Conservation (phyloP, 2,797 vertebrate genomes). For the Coluber constrictor region DNA sequence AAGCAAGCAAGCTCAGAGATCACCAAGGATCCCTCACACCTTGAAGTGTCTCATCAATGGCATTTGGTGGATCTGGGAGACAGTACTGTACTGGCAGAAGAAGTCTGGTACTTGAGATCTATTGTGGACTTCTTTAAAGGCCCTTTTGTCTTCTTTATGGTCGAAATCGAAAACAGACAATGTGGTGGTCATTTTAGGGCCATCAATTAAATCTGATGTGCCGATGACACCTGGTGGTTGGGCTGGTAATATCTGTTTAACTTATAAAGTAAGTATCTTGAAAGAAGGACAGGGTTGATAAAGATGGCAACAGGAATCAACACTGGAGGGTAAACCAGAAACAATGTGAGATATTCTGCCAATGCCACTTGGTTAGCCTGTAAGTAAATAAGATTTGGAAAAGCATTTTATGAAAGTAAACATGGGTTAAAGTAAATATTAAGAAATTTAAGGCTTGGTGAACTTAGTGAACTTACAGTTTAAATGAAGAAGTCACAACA, state of each 20-base stretch:
- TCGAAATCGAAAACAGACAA: not conserved
- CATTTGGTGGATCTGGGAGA: not conserved
- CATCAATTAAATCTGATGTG: not conserved
- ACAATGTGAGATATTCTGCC: not conserved
- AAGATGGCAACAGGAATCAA: not conserved
- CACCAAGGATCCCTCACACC: not conserved
- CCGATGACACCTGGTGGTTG: not conserved
- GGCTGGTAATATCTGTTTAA: not conserved
- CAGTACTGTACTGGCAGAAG: not conserved
- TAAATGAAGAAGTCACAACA: not conserved
- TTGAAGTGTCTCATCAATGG: not conserved
- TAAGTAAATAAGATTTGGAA: not conserved
- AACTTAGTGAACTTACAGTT: not conserved
- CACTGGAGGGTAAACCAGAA: not conserved
- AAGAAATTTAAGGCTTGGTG: not conserved
- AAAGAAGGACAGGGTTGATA: not conserved
- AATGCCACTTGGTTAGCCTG: not conserved
- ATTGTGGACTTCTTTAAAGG: not conserved
- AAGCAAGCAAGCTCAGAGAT: not conserved
- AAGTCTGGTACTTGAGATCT: not conserved
- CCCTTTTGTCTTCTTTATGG: not conserved
- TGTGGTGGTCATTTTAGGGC: not conserved
- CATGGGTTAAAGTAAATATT: not conserved
- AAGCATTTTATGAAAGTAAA: not conserved
- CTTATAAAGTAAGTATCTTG: not conserved